Evolutionary conservation across 2,113 vertebrate species (phyloP).

Genomic region (Nymphicus hollandicus): DNA sequence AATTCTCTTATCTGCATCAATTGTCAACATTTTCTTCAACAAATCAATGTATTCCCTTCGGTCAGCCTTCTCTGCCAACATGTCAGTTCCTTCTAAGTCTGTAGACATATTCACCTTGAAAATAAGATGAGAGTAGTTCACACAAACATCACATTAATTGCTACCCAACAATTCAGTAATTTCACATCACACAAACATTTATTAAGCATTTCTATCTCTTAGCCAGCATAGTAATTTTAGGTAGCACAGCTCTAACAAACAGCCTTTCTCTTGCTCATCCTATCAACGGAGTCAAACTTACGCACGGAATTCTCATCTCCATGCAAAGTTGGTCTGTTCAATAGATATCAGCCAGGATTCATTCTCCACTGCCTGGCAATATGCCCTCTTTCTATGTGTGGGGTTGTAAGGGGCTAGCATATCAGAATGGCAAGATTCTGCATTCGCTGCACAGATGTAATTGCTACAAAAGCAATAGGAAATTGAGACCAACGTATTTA

Average conservation of each 20-base stretch:
- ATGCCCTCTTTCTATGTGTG: not conserved
- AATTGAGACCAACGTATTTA: not conserved
- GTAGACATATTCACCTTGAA: conserved; percentile 96
- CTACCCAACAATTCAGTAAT: not conserved
- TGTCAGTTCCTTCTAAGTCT: conserved; percentile 93
- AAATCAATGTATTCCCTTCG: conserved; percentile 96
- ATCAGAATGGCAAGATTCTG: not conserved
- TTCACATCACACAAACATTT: not conserved
- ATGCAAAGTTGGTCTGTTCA: not conserved
- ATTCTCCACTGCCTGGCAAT: not conserved
- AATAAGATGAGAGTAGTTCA: not conserved
- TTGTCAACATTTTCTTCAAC: conserved; percentile 98
- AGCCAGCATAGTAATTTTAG: not conserved
- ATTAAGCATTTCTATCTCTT: not conserved
- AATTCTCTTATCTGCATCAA: conserved; percentile 96
- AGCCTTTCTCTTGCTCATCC: not conserved
- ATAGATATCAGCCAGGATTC: not conserved
- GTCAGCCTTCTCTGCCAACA: conserved; percentile 97
- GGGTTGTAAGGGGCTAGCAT: not conserved
- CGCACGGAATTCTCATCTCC: not conserved
- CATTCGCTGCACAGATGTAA: not conserved
- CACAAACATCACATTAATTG: not conserved
- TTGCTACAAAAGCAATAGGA: not conserved
- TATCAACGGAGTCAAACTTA: not conserved
- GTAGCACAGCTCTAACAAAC: not conserved